These are phyloP conservation scores for Sinodicranocentrus sp. DNA, from an alignment of 2,888 invertebrate species.

Conservation along the genomic window DNA sequence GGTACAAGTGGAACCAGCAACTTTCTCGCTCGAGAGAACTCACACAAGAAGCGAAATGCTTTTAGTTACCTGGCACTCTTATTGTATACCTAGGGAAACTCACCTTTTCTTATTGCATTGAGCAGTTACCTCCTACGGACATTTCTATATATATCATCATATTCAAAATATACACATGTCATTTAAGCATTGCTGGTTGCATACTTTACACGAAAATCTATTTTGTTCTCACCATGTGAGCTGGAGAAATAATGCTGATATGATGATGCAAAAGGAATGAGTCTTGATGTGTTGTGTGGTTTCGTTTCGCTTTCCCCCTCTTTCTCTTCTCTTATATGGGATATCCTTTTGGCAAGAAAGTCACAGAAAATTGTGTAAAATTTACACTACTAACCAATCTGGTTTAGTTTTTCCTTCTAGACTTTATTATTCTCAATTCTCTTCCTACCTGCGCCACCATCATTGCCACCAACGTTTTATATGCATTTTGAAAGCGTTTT, in stretches of 20 bases:
- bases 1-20: not conserved
- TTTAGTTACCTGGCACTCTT: no score
- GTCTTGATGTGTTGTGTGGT: conserved; percentile 18
- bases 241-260: not conserved
- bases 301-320: not conserved
- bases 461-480: not conserved
- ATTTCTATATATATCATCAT: not conserved
- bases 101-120: not conserved
- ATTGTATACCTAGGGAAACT: not conserved
- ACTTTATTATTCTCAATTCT: conserved; percentile 31
- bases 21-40: no score
- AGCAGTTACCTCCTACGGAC: not conserved
- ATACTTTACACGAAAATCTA: conserved; percentile 19
- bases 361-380: conserved; percentile 14
- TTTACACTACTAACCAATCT: conserved; percentile 18
- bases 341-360: not conserved
- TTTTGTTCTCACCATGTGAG: conserved; percentile 41
- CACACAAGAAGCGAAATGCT: no score
- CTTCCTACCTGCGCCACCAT: not conserved
- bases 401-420: conserved; percentile 15
- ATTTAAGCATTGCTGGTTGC: not conserved
- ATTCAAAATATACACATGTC: no score
- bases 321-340: not conserved
- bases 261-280: conserved; percentile 15
- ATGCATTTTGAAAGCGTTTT: not conserved